phyloP scores from a whole-genome alignment of 2,113 vertebrate genomes.

The Meriones unguiculatus region DNA sequence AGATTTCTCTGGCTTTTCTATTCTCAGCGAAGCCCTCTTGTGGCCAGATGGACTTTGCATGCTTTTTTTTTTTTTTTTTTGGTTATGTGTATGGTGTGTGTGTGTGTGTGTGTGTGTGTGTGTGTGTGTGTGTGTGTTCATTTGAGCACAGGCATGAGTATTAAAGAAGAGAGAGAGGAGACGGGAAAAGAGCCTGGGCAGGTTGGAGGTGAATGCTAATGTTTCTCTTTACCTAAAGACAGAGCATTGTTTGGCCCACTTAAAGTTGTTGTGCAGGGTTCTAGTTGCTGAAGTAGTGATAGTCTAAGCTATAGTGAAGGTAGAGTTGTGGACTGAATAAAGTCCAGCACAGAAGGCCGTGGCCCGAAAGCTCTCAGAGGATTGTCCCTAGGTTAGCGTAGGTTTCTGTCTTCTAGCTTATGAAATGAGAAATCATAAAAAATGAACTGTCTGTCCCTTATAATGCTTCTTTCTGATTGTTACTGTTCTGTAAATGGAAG shows the following conservation, averaged over 20 bases:
- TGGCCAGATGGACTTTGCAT: constrained; percentile 48
- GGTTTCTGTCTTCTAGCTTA: not conserved
- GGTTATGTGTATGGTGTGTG: not conserved
- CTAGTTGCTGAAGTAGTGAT: not conserved
- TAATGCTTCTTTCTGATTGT: not conserved
- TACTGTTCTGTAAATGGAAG: not conserved
- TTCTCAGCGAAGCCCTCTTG: constrained; percentile 60
- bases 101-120: not conserved
- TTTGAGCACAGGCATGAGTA: no score
- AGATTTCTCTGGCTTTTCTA: not conserved
- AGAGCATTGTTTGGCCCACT: not conserved
- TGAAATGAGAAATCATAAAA: not conserved
- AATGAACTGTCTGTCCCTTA: not conserved
- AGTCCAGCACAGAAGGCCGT: not conserved
- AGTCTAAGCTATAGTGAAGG: not conserved
- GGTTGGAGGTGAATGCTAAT: not conserved
- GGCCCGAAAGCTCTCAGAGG: not conserved
- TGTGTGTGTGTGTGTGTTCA: not conserved
- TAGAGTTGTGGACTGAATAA: not conserved
- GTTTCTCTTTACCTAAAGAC: not conserved
- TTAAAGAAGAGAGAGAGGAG: not conserved
- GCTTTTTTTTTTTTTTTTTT: not conserved
- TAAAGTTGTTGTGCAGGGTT: no score
- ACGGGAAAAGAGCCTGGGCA: not conserved
- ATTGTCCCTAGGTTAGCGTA: not conserved